Conservation (phyloP, 1,140 invertebrate genomes). For the Bombus sibiricus region DNA sequence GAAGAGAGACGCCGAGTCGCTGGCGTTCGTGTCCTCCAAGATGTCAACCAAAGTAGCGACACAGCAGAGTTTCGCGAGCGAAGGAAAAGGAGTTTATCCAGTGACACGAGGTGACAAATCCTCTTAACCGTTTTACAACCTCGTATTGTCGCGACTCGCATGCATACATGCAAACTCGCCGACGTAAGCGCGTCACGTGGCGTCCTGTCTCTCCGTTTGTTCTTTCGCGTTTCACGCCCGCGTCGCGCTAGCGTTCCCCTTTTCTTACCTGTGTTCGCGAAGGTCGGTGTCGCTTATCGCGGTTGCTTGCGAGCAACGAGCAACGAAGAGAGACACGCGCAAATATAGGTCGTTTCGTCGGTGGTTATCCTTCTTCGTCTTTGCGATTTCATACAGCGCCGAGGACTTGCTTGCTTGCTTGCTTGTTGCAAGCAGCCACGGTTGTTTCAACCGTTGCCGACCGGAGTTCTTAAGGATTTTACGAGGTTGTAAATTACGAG, state of each 20-base stretch:
- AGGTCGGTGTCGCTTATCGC: neutral
- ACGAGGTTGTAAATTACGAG: slow-evolving; percentile 14
- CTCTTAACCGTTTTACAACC: slow-evolving; percentile 56
- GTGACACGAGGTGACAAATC: slow-evolving; percentile 60
- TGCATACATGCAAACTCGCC: slow-evolving; percentile 24
- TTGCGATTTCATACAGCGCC: neutral
- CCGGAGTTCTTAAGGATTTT: neutral
- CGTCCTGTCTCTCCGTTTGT: neutral
- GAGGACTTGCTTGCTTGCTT: neutral
- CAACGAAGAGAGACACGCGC: neutral
- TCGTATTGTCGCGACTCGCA: slow-evolving; percentile 35
- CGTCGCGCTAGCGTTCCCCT: neutral
- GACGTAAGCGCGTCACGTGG: slow-evolving; percentile 25
- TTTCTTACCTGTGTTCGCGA: neutral
- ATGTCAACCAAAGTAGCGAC: slow-evolving; percentile 17
- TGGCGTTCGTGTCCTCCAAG: slow-evolving; percentile 36
- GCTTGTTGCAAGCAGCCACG: neutral
- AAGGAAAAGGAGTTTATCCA: slow-evolving; percentile 53
- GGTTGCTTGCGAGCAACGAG: neutral
- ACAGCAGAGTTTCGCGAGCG: slow-evolving; percentile 13
- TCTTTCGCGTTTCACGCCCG: neutral
- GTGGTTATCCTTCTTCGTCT: neutral
- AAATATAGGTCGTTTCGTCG: neutral
- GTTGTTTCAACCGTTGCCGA: neutral
- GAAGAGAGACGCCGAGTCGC: neutral